Base-by-base conservation (phyloP, 2,113 vertebrate species). In the Carassius carassius region DNA sequence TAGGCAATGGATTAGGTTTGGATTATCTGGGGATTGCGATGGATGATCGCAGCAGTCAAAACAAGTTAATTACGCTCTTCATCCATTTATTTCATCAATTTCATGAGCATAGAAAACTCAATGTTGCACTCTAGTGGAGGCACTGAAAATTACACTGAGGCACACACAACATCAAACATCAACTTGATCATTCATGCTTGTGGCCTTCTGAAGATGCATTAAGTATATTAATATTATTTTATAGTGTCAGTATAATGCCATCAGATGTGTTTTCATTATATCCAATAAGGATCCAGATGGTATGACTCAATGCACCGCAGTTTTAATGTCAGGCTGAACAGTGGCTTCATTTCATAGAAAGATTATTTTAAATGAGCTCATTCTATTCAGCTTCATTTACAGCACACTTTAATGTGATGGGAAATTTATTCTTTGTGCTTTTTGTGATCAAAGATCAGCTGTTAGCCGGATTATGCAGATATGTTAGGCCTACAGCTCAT, bases 11-110 rank as follows among this genome's bases (percentile, higher is more conserved):
- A 84, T 88, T 86, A 88, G 63, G 67, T 5, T 44, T 56, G 76
- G 77, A 86, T 88, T 84, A 84, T 60, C n/a, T 70, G 25, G 51
- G 83, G 87, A 84, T 86, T 86, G 77, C 78, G 29, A 86, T 76
- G 76, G 87, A 81, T 70, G 78, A 79, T 86, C 37, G 37, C 70
- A 72, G 70, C 84, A 75, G 75, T 85, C 32, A 80, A 84, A 86
- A 70, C 58, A 63, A 76, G 60, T 79, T 86, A 67, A 83, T 83
- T 80, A 84, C 10, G 58, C 62, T 86, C 35, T 47, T 51, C 58
- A 54, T 77, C 51, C 62, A 29, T 86, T 86, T 83, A 83, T 84
- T 80, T 81, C 35, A 74, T 83, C 67, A 75, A 60, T 80, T 44
- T 13, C 49, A 11, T 37, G 60, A 58, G 49, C 63, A 16, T 73